A percentile compares a stretch with the other conserved stretches of the same genome.
phyloP scores from a whole-genome alignment of 2,888 invertebrate genomes.

The Diabrotica balteata region DNA sequence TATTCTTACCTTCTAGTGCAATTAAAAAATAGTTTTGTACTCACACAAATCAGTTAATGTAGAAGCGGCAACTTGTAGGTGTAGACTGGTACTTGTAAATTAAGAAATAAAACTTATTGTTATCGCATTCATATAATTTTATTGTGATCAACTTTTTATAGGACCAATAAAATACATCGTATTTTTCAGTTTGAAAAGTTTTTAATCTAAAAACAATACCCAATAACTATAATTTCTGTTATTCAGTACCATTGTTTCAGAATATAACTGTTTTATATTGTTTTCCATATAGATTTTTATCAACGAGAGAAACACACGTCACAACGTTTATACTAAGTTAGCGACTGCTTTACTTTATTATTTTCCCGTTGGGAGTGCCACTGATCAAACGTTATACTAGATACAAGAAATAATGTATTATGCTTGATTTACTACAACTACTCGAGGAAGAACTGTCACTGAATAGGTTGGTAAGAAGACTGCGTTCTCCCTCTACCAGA shows the following conservation, averaged over 20 bases:
- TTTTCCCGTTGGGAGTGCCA: too few species aligned
- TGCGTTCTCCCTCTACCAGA: too few species aligned
- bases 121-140: constrained; percentile 23
- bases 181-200: constrained; percentile 1
- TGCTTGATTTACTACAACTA: too few species aligned
- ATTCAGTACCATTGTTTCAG: background rate
- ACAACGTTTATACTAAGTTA: too few species aligned
- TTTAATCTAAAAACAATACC: constrained; percentile 6
- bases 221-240: constrained; percentile 1
- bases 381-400: too few species aligned
- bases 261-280: background rate
- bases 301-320: too few species aligned
- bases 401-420: too few species aligned
- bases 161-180: constrained; percentile 14
- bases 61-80: constrained; percentile 5
- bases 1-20: too few species aligned
- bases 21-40: too few species aligned
- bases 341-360: too few species aligned
- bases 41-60: background rate
- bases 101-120: constrained; percentile 13
- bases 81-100: constrained; percentile 5
- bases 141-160: constrained; percentile 5
- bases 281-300: background rate
- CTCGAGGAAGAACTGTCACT: too few species aligned
- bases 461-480: too few species aligned